Conservation (phyloP, 2,888 invertebrate species). For the Caenorhabditis sp. region DNA sequence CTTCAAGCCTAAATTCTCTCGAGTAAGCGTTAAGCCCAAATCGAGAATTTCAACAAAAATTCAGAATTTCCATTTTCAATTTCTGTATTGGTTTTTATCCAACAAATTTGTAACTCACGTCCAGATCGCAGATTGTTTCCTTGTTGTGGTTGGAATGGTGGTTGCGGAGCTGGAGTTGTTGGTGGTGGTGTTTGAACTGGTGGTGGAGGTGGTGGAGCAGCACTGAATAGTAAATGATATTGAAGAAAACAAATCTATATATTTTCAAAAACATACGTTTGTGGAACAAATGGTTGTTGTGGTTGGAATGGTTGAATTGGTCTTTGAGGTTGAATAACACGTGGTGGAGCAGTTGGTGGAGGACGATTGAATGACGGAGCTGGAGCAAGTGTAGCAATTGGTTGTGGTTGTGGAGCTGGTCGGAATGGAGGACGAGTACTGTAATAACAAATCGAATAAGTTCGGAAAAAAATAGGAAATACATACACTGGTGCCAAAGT, state of each 20-base stretch:
- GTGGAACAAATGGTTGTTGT: slow-evolving; percentile 50
- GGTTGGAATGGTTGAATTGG: slow-evolving; percentile 38
- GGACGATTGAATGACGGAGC: slow-evolving; percentile 25
- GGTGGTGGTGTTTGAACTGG: slow-evolving; percentile 7
- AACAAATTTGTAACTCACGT: slow-evolving; percentile 17
- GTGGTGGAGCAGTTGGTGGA: slow-evolving; percentile 39
- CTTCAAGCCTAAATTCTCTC: slow-evolving; percentile 14
- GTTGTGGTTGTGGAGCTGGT: slow-evolving; percentile 19
- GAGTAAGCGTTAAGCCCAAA: not conserved
- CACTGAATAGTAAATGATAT: slow-evolving; percentile 9
- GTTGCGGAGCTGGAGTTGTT: slow-evolving; percentile 43
- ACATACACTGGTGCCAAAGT: slow-evolving; percentile 28
- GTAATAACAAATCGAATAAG: not conserved
- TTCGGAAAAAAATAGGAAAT: not conserved
- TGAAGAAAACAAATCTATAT: not conserved
- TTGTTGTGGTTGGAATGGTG: slow-evolving; percentile 44
- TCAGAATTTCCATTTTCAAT: too few species aligned
- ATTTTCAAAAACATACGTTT: slow-evolving; percentile 6
- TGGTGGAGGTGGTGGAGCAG: not conserved
- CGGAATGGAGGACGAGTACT: slow-evolving; percentile 25
- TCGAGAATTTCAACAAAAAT: too few species aligned
- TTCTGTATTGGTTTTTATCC: too few species aligned
- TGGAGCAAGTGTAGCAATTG: slow-evolving; percentile 28
- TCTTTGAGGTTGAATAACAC: slow-evolving; percentile 31
- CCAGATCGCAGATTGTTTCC: slow-evolving; percentile 51